A percentile compares a stretch with the other conserved stretches of the same genome.
Evolutionary conservation across 2,888 invertebrate species (phyloP).

Genomic region (Antheraea yamamai): DNA sequence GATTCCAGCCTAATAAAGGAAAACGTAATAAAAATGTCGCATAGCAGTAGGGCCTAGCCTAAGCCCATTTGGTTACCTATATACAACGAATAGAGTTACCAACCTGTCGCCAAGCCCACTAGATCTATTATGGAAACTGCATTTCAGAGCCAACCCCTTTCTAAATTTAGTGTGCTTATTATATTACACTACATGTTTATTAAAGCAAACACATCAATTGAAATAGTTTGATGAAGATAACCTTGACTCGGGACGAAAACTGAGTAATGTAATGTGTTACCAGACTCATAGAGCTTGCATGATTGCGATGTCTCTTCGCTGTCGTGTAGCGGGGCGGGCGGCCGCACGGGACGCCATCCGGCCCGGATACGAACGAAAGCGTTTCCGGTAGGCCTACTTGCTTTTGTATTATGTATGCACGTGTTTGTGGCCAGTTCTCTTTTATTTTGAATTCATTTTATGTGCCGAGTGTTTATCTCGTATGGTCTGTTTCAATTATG

Average conservation of each 20-base stretch:
- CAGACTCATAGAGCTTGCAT: not conserved
- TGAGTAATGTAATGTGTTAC: not conserved
- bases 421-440: conserved; percentile 10
- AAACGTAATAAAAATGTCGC: too few species aligned
- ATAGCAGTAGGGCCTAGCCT: too few species aligned
- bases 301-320: not conserved
- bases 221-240: not conserved
- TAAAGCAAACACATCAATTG: not conserved
- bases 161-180: too few species aligned
- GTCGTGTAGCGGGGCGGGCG: conserved; percentile 8
- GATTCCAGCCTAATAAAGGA: too few species aligned
- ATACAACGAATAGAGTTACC: too few species aligned
- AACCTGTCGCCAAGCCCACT: too few species aligned
- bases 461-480: conserved; percentile 6
- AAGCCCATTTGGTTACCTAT: too few species aligned
- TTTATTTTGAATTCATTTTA: conserved; percentile 10
- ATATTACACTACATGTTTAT: too few species aligned
- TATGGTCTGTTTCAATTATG: not conserved
- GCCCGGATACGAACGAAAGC: conserved; percentile 44
- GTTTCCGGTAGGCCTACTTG: conserved; percentile 44
- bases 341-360: conserved; percentile 33
- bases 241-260: not conserved
- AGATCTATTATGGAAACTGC: too few species aligned
- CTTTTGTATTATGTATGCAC: conserved; percentile 14
- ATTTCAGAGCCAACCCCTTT: too few species aligned